phyloP scores from a whole-genome alignment of 2,888 invertebrate species.

The Stictocephala bisonia region DNA sequence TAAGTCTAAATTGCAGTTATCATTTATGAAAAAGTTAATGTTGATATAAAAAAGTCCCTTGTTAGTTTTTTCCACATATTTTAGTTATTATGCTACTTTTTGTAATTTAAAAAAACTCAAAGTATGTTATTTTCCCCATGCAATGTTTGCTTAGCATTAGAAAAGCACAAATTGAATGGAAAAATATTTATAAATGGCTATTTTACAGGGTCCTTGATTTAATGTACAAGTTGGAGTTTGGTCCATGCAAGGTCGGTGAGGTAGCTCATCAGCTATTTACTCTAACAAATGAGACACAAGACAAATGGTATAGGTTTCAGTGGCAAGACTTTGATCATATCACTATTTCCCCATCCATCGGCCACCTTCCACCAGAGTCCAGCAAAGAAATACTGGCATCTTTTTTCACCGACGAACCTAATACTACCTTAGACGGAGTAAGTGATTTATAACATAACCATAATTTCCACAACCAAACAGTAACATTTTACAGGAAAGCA shows the following conservation, averaged over 20 bases:
- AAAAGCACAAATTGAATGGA: background rate
- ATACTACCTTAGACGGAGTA: constrained; percentile 15
- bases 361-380: constrained; percentile 20
- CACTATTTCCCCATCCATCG: constrained; percentile 10
- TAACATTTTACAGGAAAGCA: background rate
- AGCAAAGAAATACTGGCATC: constrained; percentile 10
- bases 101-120: too few species aligned
- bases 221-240: constrained; percentile 14
- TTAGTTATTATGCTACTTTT: too few species aligned
- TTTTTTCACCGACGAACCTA: background rate
- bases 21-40: too few species aligned
- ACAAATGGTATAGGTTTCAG: constrained; percentile 22
- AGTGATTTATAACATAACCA: background rate
- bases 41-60: too few species aligned
- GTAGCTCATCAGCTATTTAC: background rate
- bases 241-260: constrained; percentile 12
- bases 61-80: too few species aligned
- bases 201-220: too few species aligned
- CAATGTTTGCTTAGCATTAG: background rate
- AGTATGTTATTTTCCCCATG: too few species aligned
- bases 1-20: too few species aligned
- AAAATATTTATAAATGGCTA: background rate
- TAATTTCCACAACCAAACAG: too few species aligned
- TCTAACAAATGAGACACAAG: constrained; percentile 7
- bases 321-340: background rate